phyloP scores from a whole-genome alignment of 2,113 vertebrate species.

The Silurus glanis region DNA sequence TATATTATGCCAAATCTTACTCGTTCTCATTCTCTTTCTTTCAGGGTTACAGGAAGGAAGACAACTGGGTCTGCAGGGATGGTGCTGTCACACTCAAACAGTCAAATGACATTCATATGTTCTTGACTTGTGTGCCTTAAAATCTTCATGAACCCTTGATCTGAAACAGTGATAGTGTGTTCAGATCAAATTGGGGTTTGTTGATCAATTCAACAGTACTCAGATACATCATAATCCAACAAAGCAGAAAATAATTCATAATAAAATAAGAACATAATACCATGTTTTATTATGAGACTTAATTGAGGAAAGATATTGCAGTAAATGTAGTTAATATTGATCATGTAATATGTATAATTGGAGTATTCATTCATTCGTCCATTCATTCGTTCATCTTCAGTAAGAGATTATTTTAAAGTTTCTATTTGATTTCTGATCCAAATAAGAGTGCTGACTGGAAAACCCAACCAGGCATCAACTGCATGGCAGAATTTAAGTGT shows the following conservation, averaged over 20 bases:
- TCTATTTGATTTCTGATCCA: background rate
- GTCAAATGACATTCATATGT: slow-evolving; percentile 36
- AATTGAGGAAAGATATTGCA: background rate
- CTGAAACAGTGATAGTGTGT: slow-evolving; percentile 31
- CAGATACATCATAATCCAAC: background rate
- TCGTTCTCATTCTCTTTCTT: slow-evolving; percentile 27
- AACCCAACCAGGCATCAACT: background rate
- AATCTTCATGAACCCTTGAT: slow-evolving; percentile 4
- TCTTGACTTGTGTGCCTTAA: slow-evolving; percentile 15
- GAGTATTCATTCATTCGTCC: background rate
- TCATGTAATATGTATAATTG: background rate
- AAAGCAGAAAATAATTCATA: background rate
- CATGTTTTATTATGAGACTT: background rate
- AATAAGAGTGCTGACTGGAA: background rate
- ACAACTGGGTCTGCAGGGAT: slow-evolving; percentile 16
- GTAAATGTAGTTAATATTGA: no score
- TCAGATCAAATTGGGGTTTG: slow-evolving; percentile 34
- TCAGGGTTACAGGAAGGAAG: slow-evolving; percentile 16
- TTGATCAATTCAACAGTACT: slow-evolving; percentile 8
- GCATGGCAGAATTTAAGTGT: background rate
- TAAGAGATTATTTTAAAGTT: background rate
- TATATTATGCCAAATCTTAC: slow-evolving; percentile 28
- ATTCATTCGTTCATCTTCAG: background rate
- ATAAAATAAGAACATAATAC: background rate
- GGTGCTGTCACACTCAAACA: slow-evolving; percentile 57